phyloP scores from a whole-genome alignment of 2,113 vertebrate genomes.

The Hemicordylus capensis region DNA sequence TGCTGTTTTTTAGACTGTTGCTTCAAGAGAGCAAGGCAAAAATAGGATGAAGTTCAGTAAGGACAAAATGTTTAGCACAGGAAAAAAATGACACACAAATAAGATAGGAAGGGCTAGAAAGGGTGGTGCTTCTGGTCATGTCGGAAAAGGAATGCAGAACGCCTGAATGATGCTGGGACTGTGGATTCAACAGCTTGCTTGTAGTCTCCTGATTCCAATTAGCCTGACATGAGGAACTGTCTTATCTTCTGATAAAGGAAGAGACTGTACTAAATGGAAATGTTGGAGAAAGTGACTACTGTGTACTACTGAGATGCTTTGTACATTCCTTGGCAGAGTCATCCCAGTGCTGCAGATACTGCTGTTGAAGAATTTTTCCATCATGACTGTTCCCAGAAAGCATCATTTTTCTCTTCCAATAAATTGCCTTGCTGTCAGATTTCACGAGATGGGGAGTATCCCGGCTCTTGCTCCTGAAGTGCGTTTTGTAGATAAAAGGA shows the following conservation, averaged over 20 bases:
- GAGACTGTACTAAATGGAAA: neutral
- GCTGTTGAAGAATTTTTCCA: conserved; percentile 52
- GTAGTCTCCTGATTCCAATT: neutral
- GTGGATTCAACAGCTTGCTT: neutral
- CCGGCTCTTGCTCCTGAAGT: neutral
- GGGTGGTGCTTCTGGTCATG: too few species aligned
- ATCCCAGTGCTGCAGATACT: conserved; percentile 49
- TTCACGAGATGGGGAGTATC: neutral
- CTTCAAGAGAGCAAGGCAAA: too few species aligned
- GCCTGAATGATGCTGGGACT: neutral
- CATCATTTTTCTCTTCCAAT: conserved; percentile 16
- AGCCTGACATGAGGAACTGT: neutral
- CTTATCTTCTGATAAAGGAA: neutral
- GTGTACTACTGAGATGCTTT: neutral
- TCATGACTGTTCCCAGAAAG: conserved; percentile 38
- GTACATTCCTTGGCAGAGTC: conserved; percentile 22
- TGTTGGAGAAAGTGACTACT: too few species aligned
- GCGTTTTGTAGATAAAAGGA: neutral
- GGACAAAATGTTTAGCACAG: too few species aligned
- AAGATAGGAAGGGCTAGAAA: too few species aligned
- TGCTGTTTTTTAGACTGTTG: too few species aligned
- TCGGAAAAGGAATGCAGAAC: too few species aligned
- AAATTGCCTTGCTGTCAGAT: neutral
- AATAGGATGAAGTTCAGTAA: too few species aligned
- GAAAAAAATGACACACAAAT: too few species aligned